Evolutionary conservation across 2,888 invertebrate genomes (phyloP).

Genomic region (Andricus quercusramuli): DNA sequence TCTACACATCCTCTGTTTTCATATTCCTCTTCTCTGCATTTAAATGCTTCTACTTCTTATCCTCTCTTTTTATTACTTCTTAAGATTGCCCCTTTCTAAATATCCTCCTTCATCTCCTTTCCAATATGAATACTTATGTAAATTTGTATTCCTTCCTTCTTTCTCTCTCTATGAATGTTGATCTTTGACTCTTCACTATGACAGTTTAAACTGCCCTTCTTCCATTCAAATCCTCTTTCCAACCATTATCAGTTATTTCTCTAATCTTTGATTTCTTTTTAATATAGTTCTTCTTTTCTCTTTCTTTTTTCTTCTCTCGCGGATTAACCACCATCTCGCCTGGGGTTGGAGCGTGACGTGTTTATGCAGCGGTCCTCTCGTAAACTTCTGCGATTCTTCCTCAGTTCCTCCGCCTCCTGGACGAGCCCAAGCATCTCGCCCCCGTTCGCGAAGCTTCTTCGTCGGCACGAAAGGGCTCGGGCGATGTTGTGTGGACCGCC

Average conservation of each 20-base stretch:
- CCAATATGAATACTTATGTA: no score
- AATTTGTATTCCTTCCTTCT: no score
- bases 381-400: constrained; percentile 62
- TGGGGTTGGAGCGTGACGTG: constrained; percentile 65
- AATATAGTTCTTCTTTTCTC: not conserved
- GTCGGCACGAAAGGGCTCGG: constrained; percentile 37
- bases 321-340: constrained; percentile 58
- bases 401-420: constrained; percentile 49
- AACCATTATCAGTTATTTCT: not conserved
- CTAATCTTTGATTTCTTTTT: not conserved
- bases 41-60: no score
- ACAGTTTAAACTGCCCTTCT: no score
- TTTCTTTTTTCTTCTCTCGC: not conserved
- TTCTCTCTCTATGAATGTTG: no score
- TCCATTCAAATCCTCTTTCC: not conserved
- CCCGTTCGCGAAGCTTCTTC: constrained; percentile 42
- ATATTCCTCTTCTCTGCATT: no score
- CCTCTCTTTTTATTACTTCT: no score
- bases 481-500: constrained; percentile 34
- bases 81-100: no score
- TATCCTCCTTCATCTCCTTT: no score
- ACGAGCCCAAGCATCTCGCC: constrained; percentile 37
- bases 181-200: no score
- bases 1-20: no score
- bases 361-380: constrained; percentile 68